Evolutionary conservation across 2,797 vertebrate genomes (phyloP).

Genomic region (Scleropages formosus): DNA sequence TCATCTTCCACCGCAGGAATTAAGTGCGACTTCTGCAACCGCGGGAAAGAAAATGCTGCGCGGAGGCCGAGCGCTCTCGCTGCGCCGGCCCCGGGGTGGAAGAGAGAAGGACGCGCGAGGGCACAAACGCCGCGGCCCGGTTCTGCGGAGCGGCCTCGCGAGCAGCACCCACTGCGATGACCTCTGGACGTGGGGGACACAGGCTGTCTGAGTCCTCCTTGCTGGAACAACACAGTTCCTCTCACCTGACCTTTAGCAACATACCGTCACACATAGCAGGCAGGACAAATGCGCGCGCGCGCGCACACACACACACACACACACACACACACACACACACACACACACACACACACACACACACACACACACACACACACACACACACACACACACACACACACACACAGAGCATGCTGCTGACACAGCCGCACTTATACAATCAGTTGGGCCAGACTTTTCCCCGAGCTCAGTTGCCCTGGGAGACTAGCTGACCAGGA

Average conservation of each 20-base stretch:
- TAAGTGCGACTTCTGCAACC: too few relatives aligned
- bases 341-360: conserved; percentile 34
- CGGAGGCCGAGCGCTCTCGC: too few relatives aligned
- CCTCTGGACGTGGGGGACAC: conserved; percentile 50
- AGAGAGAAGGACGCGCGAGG: not conserved
- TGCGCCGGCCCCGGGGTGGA: too few relatives aligned
- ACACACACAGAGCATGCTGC: conserved; percentile 30
- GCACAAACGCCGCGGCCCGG: conserved; percentile 35
- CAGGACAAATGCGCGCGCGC: conserved; percentile 63
- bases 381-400: conserved; percentile 8
- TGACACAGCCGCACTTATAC: conserved; percentile 29
- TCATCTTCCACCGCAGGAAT: not conserved
- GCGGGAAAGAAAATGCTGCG: too few relatives aligned
- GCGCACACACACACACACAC: conserved; percentile 45
- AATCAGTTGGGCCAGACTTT: conserved; percentile 39
- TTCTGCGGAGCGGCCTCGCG: not conserved
- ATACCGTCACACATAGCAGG: conserved; percentile 73
- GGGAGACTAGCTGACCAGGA: conserved; percentile 39
- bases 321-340: conserved; percentile 18
- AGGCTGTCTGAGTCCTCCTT: conserved; percentile 52
- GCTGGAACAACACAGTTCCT: conserved; percentile 59
- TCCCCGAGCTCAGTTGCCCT: conserved; percentile 44
- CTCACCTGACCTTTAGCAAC: conserved; percentile 68
- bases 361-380: conserved; percentile 41
- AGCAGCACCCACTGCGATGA: conserved; percentile 44